Conservation (phyloP, 1,140 invertebrate genomes). For the Odontomachus brunneus region DNA sequence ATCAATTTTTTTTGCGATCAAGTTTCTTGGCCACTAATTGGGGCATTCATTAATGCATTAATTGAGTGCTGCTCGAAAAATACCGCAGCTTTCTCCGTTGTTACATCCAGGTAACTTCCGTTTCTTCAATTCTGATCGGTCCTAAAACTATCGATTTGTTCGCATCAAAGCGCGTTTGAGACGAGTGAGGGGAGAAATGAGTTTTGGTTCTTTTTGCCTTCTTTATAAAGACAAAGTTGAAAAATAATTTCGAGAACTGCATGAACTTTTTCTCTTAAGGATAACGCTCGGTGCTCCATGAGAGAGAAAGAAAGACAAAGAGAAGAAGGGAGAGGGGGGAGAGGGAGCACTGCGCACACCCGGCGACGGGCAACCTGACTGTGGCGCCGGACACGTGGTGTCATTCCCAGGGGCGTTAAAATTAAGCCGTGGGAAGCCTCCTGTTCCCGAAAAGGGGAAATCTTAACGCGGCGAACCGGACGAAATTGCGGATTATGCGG, state of each 20-base stretch:
- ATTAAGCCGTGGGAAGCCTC: conserved; percentile 67
- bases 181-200: no score
- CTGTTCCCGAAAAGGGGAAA: conserved; percentile 58
- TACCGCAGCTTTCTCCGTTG: no score
- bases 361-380: conserved; percentile 45
- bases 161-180: background rate
- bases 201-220: no score
- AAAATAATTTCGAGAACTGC: conserved; percentile 44
- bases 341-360: background rate
- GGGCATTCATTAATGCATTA: no score
- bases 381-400: conserved; percentile 46
- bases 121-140: no score
- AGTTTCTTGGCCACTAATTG: no score
- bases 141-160: background rate
- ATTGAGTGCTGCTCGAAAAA: no score
- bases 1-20: no score
- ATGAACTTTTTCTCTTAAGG: conserved; percentile 26
- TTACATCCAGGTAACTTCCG: no score
- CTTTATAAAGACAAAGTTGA: conserved; percentile 22
- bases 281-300: background rate
- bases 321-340: background rate
- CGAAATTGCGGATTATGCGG: conserved; percentile 75
- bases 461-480: conserved; percentile 68
- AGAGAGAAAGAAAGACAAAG: no score
- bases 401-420: conserved; percentile 68